Conservation (phyloP, 2,888 invertebrate genomes). For the Gisinianus flammeolus region DNA sequence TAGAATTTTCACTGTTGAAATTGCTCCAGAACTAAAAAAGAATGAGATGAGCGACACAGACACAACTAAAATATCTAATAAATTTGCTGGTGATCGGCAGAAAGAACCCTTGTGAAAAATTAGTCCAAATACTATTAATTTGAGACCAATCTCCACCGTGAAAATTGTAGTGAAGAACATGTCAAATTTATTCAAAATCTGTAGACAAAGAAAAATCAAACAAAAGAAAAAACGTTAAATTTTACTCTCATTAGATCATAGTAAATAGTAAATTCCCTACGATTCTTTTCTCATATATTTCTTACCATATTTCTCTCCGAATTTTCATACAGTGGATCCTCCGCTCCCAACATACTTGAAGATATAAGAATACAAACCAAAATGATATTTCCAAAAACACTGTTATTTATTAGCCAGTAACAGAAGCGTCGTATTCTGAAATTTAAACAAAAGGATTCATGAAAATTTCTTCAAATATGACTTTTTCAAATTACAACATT, state of each 20-base stretch:
- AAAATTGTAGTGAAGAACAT: slow-evolving; percentile 69
- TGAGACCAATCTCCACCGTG: slow-evolving; percentile 69
- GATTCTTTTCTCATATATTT: background rate
- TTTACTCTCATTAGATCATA: slow-evolving; percentile 12
- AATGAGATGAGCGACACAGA: slow-evolving; percentile 69
- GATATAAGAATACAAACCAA: slow-evolving; percentile 49
- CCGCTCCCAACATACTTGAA: slow-evolving; percentile 35
- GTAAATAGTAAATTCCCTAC: too few relatives aligned
- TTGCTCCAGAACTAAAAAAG: slow-evolving; percentile 63
- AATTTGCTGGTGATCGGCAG: slow-evolving; percentile 68
- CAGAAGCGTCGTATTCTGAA: slow-evolving; percentile 48
- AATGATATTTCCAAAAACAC: slow-evolving; percentile 50
- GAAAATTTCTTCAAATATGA: background rate
- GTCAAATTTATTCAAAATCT: slow-evolving; percentile 66
- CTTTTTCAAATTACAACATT: background rate
- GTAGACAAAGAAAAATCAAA: slow-evolving; percentile 36
- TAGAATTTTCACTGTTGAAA: slow-evolving; percentile 70
- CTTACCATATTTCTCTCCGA: slow-evolving; percentile 51
- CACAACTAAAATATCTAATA: slow-evolving; percentile 69
- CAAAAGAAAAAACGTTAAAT: slow-evolving; percentile 12
- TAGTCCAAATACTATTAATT: slow-evolving; percentile 68
- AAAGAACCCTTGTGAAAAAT: slow-evolving; percentile 69
- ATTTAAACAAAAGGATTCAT: slow-evolving; percentile 6
- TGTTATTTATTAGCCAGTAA: slow-evolving; percentile 47
- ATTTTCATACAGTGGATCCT: slow-evolving; percentile 44